Evolutionary conservation across 2,888 invertebrate species (phyloP), one percentile per base, ranked within the genome.

Genomic region (Sminthurinus aureus): DNA sequence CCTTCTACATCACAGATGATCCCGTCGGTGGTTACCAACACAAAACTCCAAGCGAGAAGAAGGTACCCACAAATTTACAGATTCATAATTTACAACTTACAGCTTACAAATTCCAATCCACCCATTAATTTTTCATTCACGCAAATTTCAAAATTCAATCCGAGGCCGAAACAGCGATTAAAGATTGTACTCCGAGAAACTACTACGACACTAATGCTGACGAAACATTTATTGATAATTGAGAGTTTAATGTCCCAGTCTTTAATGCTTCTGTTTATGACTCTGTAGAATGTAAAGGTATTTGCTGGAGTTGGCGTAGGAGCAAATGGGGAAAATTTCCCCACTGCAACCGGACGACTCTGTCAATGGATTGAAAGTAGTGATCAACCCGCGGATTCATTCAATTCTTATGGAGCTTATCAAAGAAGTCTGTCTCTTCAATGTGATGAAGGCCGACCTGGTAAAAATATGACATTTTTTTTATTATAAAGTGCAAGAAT

Each of bases 1-100:
- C 97, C 69, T 96, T 98, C 92, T 91, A 91, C 91, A 97, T 98
- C 89, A 96, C 97, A 64, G 95, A 97, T 90, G 97, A 97, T 91
- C 93, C 96, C 0, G 92, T 96, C n/a, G 97, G 97, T 64, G 97
- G 97, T 0, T 97, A 94, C 90, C 93, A 94, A 89, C 94, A 96
- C 90, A 96, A 96, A 91, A 94, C 93, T 0, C 93, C 94, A 0
- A 94, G 94, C 88, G 96, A 97, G 90, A 94, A 93, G 90, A 92
- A 94, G 92, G 96, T 96, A 90, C 90, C 90, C 11, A 0, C 74
- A 74, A 69, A n/a, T 69, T 2, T 69, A n/a, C 22, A 69, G 15
- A 64, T 64, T 4, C 9, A n/a, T 4, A 64, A 15, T 18, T 18
- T 2, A 64, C 64, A 64, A 64, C 9, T 67, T 20, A 67, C 12